phyloP scores from a whole-genome alignment of 1,140 invertebrate genomes.

The Cotesia glomerata region DNA sequence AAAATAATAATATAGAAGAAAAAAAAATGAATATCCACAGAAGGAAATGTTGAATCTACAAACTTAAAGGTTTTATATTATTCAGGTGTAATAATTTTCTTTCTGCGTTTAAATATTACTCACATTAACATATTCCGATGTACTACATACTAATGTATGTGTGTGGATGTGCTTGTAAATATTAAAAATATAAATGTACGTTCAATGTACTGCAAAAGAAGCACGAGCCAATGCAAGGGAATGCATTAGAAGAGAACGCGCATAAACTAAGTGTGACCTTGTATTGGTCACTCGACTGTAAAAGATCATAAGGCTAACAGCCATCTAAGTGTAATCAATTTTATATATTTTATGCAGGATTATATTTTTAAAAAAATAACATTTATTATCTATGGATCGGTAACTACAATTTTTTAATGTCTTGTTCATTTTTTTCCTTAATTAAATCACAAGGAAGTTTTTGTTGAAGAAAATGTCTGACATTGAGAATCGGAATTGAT shows the following conservation, averaged over 20 bases:
- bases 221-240: neutral
- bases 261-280: slow-evolving; percentile 6
- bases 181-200: neutral
- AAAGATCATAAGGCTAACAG: neutral
- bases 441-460: too few relatives aligned
- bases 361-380: too few relatives aligned
- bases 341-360: too few relatives aligned
- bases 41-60: slow-evolving; percentile 1
- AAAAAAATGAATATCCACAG: neutral
- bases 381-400: too few relatives aligned
- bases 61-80: neutral
- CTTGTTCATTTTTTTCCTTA: too few relatives aligned
- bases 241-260: neutral
- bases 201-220: slow-evolving; percentile 5
- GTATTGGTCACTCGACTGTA: slow-evolving; percentile 15
- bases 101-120: neutral
- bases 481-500: too few relatives aligned
- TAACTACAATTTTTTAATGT: too few relatives aligned
- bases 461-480: too few relatives aligned
- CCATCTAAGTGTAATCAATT: too few relatives aligned
- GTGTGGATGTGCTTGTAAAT: neutral
- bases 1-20: neutral
- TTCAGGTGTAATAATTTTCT: neutral
- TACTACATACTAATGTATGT: too few relatives aligned
- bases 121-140: neutral